Conservation (phyloP, 2,113 vertebrate species). For the Microtus ochrogaster region DNA sequence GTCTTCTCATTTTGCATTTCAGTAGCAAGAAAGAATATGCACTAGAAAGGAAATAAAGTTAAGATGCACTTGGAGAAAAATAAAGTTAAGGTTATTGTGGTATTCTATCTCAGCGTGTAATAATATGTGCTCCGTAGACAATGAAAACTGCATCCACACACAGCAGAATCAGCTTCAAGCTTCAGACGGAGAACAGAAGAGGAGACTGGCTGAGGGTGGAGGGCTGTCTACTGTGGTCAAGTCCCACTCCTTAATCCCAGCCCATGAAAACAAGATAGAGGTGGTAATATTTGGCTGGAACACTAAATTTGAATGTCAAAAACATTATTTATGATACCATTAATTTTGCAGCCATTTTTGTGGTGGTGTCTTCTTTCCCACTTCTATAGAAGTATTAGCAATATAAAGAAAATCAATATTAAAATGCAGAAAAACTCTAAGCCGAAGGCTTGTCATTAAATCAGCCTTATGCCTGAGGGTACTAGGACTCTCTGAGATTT, state of each 20-base stretch:
- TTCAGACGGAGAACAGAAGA: constrained; percentile 3
- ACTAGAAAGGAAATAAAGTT: constrained; percentile 40
- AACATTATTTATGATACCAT: constrained; percentile 9
- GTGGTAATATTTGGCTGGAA: neutral
- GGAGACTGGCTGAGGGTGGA: neutral
- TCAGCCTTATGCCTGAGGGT: neutral
- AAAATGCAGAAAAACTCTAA: constrained; percentile 10
- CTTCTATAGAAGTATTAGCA: constrained; percentile 23
- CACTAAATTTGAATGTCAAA: constrained; percentile 5
- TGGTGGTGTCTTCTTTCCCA: neutral
- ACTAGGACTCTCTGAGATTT: neutral
- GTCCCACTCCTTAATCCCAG: neutral
- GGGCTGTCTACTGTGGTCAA: rapidly evolving
- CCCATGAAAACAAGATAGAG: neutral
- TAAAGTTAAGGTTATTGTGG: constrained; percentile 22
- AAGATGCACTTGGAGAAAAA: constrained; percentile 6
- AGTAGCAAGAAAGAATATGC: neutral
- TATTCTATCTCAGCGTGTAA: neutral
- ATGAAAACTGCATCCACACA: neutral
- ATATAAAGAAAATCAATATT: constrained; percentile 8
- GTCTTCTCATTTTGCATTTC: neutral
- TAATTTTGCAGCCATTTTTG: neutral
- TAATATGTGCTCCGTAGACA: neutral
- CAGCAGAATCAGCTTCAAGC: neutral
- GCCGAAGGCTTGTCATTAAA: neutral